These are phyloP conservation scores for Gorsachius magnificus DNA, from an alignment of 2,797 vertebrate species.

Conservation along the genomic window DNA sequence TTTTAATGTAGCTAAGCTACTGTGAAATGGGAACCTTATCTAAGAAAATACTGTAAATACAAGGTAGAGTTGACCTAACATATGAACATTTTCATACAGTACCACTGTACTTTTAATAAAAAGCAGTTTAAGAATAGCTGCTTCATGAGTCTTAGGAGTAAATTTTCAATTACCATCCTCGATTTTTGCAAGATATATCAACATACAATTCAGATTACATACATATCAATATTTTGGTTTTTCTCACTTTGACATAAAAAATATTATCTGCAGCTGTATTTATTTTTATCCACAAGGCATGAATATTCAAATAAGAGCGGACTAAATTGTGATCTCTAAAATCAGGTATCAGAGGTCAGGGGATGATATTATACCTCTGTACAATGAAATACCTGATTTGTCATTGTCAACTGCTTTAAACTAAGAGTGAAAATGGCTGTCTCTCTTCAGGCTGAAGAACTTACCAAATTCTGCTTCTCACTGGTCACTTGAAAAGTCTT, in stretches of 20 bases:
- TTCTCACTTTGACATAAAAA: not conserved
- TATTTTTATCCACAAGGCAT: not conserved
- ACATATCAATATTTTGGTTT: not conserved
- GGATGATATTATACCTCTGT: not conserved
- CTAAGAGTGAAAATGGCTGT: not conserved
- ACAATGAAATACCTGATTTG: not conserved
- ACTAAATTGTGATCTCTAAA: not conserved
- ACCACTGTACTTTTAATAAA: not conserved
- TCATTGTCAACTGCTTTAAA: not conserved
- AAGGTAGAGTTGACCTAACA: not conserved
- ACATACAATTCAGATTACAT: not conserved
- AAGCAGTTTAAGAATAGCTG: not conserved
- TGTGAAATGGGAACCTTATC: not conserved
- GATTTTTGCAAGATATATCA: not conserved
- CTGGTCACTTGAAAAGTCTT: not conserved
- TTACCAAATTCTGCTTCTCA: not conserved
- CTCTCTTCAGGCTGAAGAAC: not conserved
- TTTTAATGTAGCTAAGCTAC: not conserved
- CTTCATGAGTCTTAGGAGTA: not conserved
- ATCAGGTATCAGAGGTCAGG: not conserved
- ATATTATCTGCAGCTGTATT: not conserved
- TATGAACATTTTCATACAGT: not conserved
- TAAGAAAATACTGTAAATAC: not conserved
- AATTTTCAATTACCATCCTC: not conserved
- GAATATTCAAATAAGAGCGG: not conserved